phyloP scores from a whole-genome alignment of 2,113 vertebrate species.

The Cyrtonyx montezumae region DNA sequence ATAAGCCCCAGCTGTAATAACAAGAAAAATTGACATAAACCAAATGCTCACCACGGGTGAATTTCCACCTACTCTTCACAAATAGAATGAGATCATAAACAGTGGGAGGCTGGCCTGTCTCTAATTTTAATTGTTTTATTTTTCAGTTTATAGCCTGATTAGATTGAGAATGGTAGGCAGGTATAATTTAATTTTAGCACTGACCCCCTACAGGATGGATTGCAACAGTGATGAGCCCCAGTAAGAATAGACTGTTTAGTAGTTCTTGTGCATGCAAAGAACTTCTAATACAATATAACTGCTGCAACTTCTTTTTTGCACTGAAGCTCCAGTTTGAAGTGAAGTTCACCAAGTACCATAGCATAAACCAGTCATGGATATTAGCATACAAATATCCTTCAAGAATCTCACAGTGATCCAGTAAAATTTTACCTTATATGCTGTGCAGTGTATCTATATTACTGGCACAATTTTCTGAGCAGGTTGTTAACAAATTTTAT shows the following conservation, averaged over 20 bases:
- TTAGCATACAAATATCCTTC: neutral
- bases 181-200: conserved; percentile 67
- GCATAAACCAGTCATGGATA: neutral
- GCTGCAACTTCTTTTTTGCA: neutral
- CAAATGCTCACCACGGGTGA: conserved; percentile 71
- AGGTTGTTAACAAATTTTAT: conserved; percentile 56
- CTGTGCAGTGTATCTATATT: neutral
- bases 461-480: conserved; percentile 41
- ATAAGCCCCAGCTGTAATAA: conserved; percentile 69
- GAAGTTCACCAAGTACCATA: neutral
- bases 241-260: conserved; percentile 40
- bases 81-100: conserved; percentile 61
- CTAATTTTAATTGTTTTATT: conserved; percentile 74
- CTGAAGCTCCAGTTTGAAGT: conserved; percentile 5
- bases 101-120: conserved; percentile 50
- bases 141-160: conserved; percentile 66
- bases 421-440: conserved; percentile 6
- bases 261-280: conserved; percentile 5
- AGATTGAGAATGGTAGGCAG: conserved; percentile 59
- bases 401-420: neutral
- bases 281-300: neutral
- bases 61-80: conserved; percentile 66
- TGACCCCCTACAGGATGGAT: conserved; percentile 52
- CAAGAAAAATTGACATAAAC: conserved; percentile 72
- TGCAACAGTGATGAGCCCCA: conserved; percentile 36